Evolutionary conservation across 2,888 invertebrate species (phyloP), one percentile per base, ranked within the genome.

Genomic region (Apodemia duryi): DNA sequence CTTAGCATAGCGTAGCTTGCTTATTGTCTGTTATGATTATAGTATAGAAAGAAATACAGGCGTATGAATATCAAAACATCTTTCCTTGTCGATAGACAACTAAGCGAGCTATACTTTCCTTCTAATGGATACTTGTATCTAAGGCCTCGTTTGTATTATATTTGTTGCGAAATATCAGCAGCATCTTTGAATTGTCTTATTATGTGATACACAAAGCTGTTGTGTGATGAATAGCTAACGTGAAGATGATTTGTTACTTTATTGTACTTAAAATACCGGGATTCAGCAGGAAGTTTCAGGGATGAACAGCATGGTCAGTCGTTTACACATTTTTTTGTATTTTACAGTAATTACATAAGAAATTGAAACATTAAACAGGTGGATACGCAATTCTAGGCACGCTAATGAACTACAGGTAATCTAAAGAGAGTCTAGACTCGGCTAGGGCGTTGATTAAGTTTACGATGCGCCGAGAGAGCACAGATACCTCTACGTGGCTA

Each of bases 131-230:
- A 28, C 28, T 52, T 28, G 21, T 21, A 28, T 9, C 9, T 60
- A 60, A 43, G 21, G 64, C 46, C 29, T 38, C 64, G 49, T 61
- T 64, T 46, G 49, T 64, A 61, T 38, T 63, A 46, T 64, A 64
- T 61, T 46, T 64, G 64, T 60, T 60, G 46, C 43, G 10, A n/a
- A 43, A 43, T 10, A 62, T 10, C 62, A 11, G 52, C 10, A 52
- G 9, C 52, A 9, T 52, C 9, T 28, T 6, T 51, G 6, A n/a
- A 51, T 21, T 51, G 51, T 51, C 2, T 7, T 54, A 29, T 64
- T 60, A 28, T 49, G 35, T 35, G 4, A 32, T 32, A 21, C 21
- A 21, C 21, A 21, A 21, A 21, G 13, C 6, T 54, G 29, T 64
- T 60, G 35, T 49, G 35, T 35, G 4, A 32, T 32, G 32, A 3